Base-by-base conservation (phyloP, 2,797 vertebrate genomes). In the Leuciscus waleckii region DNA sequence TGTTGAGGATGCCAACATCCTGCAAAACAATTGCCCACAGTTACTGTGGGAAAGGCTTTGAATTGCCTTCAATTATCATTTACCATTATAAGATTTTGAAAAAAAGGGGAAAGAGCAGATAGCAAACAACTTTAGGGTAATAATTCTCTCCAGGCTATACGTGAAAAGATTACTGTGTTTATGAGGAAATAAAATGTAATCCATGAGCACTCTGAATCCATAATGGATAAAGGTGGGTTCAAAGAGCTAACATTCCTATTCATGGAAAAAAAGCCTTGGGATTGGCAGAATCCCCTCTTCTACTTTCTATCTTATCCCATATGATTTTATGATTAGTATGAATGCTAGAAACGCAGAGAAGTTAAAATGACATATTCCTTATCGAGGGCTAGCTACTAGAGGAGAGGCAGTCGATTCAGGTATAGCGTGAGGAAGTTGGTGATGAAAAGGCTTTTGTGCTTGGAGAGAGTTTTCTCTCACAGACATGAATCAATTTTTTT, bases 301-400 rank as follows among this genome's bases (percentile, higher is more conserved):
- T 71, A 35, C 32, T 79, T 67, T 35, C 35, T 35, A 35, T 35
- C 46, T 70, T 77, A 79, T 80, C 63, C 86, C 83, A 61, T 79
- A 51, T n/a, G 49, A 58, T 67, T 51, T 67, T 63, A 61, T 70
- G 85, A 78, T 90, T 81, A 90, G 81, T 68, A 88, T 89, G 68
- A 86, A 13, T 88, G 81, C 74, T n/a, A 79, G 85, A 89, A 90
- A 88, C 81, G 73, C 46, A 6, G 56, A 70, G 84, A 87, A 56
- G 87, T 87, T 88, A 83, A 90, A 93, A 89, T 88, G 69, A 79
- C 65, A 87, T 84, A 82, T 86, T 87, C 84, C 77, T 69, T 82
- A 9, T 29, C 37, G 86, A 86, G 56, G 83, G 80, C 89, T 85
- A 77, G 80, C 89, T 85, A 77, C 83, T 61, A 84, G 89, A 86